Evolutionary conservation across 2,797 vertebrate species (phyloP), one percentile per base, ranked within the genome.

Genomic region (Sebastes vulpes): DNA sequence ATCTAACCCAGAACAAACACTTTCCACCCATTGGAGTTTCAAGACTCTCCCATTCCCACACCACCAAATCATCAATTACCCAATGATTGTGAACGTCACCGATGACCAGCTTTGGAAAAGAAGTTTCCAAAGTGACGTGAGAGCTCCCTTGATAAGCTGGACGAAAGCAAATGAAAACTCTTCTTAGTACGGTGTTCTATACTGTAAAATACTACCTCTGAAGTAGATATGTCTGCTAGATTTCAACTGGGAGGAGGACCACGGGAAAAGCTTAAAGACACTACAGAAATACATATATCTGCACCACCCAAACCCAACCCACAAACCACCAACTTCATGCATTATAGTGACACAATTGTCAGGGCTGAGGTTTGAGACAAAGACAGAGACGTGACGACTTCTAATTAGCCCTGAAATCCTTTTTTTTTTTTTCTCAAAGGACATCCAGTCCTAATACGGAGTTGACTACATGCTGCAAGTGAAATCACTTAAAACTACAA

Each of bases 401-500:
- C 46, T 50, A n/a, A 50, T 50, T 50, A n/a, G 7, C 7, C 46
- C 46, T 50, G 46, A 50, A 50, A 20, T 50, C 46, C 8, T 50
- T 8, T 48, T 42, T 42, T 42, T 29, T 25, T 38, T 14, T 5
- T 38, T 38, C 0, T 38, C 35, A 14, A 42, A 50, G 46, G 18
- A 50, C 8, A 50, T 50, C 3, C 46, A 50, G 46, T 9, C 18
- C 46, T 50, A 20, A 7, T 2, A 3, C 7, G 0, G 18, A n/a
- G 46, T 50, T 9, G 18, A 50, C 46, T 20, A 50, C 42, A 16
- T 46, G 42, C 42, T 18, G 42, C 42, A 50, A n/a, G 46, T 50
- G 46, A 50, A 50, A n/a, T 50, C 60, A 63, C 64, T 70, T 67
- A 69, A 65, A 86, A 67, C 35, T n/a, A 38, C 26, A 25, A 76